A percentile compares a stretch with the other conserved stretches of the same genome.
Conservation (phyloP, 2,113 vertebrate genomes). For the Conger conger region DNA sequence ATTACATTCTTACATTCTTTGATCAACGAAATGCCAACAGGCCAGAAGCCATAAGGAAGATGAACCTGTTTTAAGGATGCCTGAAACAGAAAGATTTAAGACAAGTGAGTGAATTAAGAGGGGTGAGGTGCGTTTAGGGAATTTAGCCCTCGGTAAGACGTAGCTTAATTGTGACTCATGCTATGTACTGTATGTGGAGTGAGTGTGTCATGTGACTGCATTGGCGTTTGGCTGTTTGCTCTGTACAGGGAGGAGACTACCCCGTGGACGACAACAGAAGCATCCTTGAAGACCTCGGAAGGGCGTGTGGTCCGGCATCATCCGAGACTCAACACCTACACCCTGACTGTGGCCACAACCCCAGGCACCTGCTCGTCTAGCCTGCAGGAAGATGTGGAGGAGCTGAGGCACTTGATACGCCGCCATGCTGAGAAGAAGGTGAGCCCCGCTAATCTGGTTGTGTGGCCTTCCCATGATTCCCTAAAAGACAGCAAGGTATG, state of each 20-base stretch:
- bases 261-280: constrained; percentile 61
- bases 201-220: constrained; percentile 29
- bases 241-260: constrained; percentile 66
- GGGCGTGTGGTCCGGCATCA: constrained; percentile 76
- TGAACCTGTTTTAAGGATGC: constrained; percentile 1
- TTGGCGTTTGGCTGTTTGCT: constrained; percentile 51
- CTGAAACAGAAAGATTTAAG: not conserved
- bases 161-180: constrained; percentile 27
- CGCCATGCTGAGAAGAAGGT: constrained; percentile 60
- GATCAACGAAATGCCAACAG: not conserved
- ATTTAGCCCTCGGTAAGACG: constrained; percentile 19
- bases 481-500: too few species aligned
- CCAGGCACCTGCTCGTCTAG: constrained; percentile 49
- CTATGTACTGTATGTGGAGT: constrained; percentile 27
- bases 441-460: constrained; percentile 38
- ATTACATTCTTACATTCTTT: not conserved
- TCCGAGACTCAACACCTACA: constrained; percentile 76
- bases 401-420: constrained; percentile 61
- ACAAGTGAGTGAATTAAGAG: not conserved
- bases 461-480: constrained; percentile 23
- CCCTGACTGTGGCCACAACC: constrained; percentile 71
- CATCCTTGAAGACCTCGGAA: constrained; percentile 61
- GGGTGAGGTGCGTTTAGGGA: not conserved
- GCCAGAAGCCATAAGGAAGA: not conserved
- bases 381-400: constrained; percentile 68